A percentile compares a stretch with the other conserved stretches of the same genome.
Evolutionary conservation across 2,797 vertebrate species (phyloP).

Genomic region (Melanotaenia boesemani): DNA sequence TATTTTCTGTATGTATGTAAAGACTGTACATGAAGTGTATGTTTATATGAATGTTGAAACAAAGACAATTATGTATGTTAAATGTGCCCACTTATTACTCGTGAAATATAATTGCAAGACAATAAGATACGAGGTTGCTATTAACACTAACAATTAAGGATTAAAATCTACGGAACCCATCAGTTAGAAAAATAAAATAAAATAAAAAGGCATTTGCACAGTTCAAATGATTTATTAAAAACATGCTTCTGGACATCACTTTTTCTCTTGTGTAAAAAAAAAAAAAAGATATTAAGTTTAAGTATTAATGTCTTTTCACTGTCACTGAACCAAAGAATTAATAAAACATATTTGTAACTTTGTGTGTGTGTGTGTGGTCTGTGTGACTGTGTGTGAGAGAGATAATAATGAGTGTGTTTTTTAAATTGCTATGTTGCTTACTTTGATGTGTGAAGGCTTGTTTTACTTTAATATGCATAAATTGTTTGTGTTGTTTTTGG

Average conservation of each 20-base stretch:
- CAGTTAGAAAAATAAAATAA: background rate
- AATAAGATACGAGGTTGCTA: conserved; percentile 4
- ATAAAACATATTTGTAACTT: conserved; percentile 30
- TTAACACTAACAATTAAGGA: background rate
- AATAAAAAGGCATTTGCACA: background rate
- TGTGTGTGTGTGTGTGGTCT: no score
- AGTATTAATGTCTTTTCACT: conserved; percentile 17
- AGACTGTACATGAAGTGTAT: conserved; percentile 54
- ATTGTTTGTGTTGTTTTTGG: no score
- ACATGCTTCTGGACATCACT: background rate
- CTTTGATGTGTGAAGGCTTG: no score
- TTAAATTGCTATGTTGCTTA: no score
- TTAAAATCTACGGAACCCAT: background rate
- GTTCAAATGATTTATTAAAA: background rate
- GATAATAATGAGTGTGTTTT: no score
- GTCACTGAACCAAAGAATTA: conserved; percentile 47
- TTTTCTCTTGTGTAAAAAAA: conserved; percentile 18
- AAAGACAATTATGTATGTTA: conserved; percentile 35
- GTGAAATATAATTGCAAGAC: conserved; percentile 23
- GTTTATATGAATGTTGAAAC: conserved; percentile 56
- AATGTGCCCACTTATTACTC: conserved; percentile 2
- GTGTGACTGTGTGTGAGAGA: no score
- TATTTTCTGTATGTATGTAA: conserved; percentile 56
- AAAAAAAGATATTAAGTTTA: conserved; percentile 7
- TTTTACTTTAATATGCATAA: no score